Evolutionary conservation across 1,140 invertebrate genomes (phyloP), one percentile per base, ranked within the genome.

Genomic region (Hirudo medicinalis): DNA sequence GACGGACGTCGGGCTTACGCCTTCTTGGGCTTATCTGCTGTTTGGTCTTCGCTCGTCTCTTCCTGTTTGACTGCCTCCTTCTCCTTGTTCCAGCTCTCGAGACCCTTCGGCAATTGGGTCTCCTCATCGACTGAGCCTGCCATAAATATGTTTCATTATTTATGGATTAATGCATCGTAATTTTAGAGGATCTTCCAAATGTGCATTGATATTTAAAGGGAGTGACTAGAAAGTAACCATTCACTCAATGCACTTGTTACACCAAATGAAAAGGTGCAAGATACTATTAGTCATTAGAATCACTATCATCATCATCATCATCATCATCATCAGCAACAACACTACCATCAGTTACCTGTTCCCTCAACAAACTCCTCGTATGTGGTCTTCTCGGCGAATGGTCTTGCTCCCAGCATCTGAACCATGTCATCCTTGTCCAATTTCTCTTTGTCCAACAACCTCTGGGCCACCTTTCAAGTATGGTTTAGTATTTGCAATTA

Each of bases 291-390:
- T 36, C n/a, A 36, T 6, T 36, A 6, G 32, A 3, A 36, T 36
- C 6, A 49, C 43, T 49, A 49, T 17, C 9, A 49, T 49, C 13
- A 49, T 13, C 43, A 40, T 40, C 11, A 40, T 40, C 40, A 40
- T 40, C 4, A 40, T 40, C 40, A 40, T 11, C 40, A 40, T 40
- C 40, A 11, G 40, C 40, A 40, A 4, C 40, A 40, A 4, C 40
- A 40, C 40, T 11, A 6, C 40, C 40, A 40, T 40, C 40, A 49
- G 60, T 57, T 36, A 82, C 96, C 96, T 19, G 97, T 99, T 0
- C 95, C 96, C 83, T 94, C 94, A 0, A 99, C 96, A 83, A 99
- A 99, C 79, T 99, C 91, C 84, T 99, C 97, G 79, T 99, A 99
- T 8, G 96, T 98, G 20, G 94, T 95, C 83, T 98, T 99, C 83